phyloP scores from a whole-genome alignment of 2,113 vertebrate genomes.

The Clupea harengus region DNA sequence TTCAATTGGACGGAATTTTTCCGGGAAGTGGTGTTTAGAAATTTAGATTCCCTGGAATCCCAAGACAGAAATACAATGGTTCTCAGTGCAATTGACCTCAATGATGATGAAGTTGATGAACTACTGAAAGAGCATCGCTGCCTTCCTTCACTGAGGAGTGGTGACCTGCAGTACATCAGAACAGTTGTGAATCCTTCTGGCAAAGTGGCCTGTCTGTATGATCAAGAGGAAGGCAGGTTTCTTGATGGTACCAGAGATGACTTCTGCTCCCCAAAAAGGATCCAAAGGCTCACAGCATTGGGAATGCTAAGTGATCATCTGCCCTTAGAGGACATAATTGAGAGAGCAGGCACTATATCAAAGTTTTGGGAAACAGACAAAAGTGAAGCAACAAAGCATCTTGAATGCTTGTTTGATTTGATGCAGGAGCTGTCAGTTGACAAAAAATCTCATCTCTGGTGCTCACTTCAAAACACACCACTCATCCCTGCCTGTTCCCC shows the following conservation, averaged over 20 bases:
- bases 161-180: slow-evolving; percentile 67
- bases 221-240: slow-evolving; percentile 66
- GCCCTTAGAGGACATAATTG: slow-evolving; percentile 68
- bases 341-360: slow-evolving; percentile 62
- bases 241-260: slow-evolving; percentile 62
- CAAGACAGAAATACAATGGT: slow-evolving; percentile 68
- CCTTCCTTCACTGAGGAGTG: slow-evolving; percentile 65
- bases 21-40: slow-evolving; percentile 68
- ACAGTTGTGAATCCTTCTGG: slow-evolving; percentile 75
- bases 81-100: slow-evolving; percentile 74
- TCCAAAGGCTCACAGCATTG: slow-evolving; percentile 67
- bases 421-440: slow-evolving; percentile 57
- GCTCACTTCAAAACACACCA: slow-evolving; percentile 57
- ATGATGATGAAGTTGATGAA: slow-evolving; percentile 59
- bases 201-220: slow-evolving; percentile 68
- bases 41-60: slow-evolving; percentile 64
- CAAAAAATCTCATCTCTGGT: slow-evolving; percentile 50
- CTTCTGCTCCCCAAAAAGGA: slow-evolving; percentile 65
- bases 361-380: slow-evolving; percentile 52
- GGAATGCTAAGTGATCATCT: slow-evolving; percentile 73
- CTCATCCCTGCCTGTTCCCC: slow-evolving; percentile 72
- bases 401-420: slow-evolving; percentile 69
- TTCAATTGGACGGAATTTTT: slow-evolving; percentile 75
- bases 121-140: slow-evolving; percentile 67
- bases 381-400: slow-evolving; percentile 54